Percentiles rank a stretch among this genome's conserved stretches.
Conservation (phyloP, 2,797 vertebrate genomes). For the Atherinosoma microstoma region DNA sequence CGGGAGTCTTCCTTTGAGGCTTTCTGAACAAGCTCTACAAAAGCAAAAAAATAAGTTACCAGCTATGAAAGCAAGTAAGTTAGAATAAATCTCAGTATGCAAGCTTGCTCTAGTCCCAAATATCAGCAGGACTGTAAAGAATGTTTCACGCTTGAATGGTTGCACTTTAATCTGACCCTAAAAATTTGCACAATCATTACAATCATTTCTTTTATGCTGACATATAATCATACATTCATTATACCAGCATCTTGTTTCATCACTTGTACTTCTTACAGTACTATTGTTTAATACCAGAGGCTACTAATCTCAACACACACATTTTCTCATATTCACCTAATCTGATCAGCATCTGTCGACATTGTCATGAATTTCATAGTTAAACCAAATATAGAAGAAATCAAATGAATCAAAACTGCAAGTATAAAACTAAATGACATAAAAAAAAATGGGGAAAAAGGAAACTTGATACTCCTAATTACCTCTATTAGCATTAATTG, state of each 20-base stretch:
- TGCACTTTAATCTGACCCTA: neutral
- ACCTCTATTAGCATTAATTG: too few relatives aligned
- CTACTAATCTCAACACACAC: too few relatives aligned
- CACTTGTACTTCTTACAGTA: neutral
- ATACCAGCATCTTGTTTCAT: neutral
- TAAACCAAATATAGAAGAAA: too few relatives aligned
- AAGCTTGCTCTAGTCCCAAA: neutral
- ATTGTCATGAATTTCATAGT: too few relatives aligned
- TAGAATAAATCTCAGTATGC: too few relatives aligned
- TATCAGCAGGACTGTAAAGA: neutral
- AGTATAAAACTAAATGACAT: too few relatives aligned
- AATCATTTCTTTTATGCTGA: neutral
- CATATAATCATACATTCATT: neutral
- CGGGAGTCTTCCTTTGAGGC: slow-evolving; percentile 89
- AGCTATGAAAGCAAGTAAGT: neutral
- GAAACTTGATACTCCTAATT: too few relatives aligned
- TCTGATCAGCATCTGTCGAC: too few relatives aligned
- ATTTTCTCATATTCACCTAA: too few relatives aligned
- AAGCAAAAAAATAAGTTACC: slow-evolving; percentile 3
- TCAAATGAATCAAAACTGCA: too few relatives aligned
- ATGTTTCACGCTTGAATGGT: neutral
- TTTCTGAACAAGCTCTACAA: slow-evolving; percentile 88
- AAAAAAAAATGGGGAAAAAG: too few relatives aligned
- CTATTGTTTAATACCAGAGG: too few relatives aligned
- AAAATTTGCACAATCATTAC: neutral